Evolutionary conservation across 2,113 vertebrate species (phyloP).

Genomic region (Budorcas taxicolor): DNA sequence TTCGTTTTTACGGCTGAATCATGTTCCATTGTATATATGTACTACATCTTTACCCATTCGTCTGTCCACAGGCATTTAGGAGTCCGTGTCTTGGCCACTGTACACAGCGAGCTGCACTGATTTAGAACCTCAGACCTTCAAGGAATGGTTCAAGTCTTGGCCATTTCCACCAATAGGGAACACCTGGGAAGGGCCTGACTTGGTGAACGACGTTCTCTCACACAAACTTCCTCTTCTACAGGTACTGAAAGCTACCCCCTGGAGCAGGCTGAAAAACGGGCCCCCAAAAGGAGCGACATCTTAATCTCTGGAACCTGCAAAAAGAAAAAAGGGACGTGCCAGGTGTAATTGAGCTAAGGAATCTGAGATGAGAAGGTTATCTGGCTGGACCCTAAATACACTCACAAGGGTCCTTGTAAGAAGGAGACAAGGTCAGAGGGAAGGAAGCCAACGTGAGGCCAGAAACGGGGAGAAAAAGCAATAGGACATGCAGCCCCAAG

Average conservation of each 20-base stretch:
- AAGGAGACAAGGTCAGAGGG: neutral
- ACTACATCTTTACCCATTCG: neutral
- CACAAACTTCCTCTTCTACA: neutral
- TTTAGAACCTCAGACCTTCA: neutral
- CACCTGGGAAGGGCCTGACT: neutral
- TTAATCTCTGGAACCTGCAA: neutral
- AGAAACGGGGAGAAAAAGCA: neutral
- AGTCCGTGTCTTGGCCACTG: neutral
- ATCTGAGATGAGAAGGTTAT: neutral
- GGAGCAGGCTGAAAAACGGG: fast-evolving
- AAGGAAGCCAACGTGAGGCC: neutral
- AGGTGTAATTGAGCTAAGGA: neutral
- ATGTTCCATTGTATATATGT: neutral
- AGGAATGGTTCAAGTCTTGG: neutral
- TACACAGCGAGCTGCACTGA: neutral
- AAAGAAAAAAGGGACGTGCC: neutral
- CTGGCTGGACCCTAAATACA: neutral
- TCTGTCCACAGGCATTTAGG: neutral
- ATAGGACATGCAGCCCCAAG: fast-evolving
- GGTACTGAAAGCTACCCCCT: neutral
- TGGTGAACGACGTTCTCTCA: neutral
- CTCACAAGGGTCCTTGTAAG: neutral
- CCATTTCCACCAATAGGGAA: neutral
- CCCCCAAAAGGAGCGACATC: neutral
- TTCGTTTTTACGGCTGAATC: neutral